Base-by-base conservation (phyloP, 2,888 invertebrate genomes). In the Meteorus cinctellus region DNA sequence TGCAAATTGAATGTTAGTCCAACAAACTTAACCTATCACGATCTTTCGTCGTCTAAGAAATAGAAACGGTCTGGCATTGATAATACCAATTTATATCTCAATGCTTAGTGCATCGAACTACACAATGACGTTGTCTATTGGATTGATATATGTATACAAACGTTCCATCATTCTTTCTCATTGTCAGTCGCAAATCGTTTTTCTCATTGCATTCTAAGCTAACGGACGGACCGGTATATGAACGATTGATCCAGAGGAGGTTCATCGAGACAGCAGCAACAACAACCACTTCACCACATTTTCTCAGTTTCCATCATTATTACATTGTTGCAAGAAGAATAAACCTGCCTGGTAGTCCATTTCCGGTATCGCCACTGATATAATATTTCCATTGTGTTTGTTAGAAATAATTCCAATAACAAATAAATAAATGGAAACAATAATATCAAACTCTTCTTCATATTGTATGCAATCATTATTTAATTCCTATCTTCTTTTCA, bases 11-110 rank as follows among this genome's bases (percentile, higher is more conserved):
- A 77, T 72, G 69, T 76, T 77, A 60, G 68, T 48, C 24, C 72
- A 67, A 73, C 76, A 65, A 72, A 67, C 59, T 75, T 41, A 63
- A 75, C 75, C 79, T 77, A 77, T 77, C 79, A 71, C 78, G 78
- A 78, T 76, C 63, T 48, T 67, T 60, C 8, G 60, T 48, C 55
- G 55, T 45, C 16, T 14, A 16, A 68, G 29, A 59, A 68, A 66
- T 73, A 65, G 51, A 67, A 63, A 72, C 48, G 36, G 55, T 24
- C 12, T 59, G 51, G 29, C 27, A 29, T 29, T 19, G n/a, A 71
- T 71, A 59, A 62, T 62, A 24, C 8, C 60, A 60, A 34, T 60
- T 24, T 36, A 60, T 55, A 36, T 34, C 51, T 16, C 12, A 59
- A 36, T 10, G 27, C 31, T 63, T 8, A 65, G 63, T 36, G 41